Evolutionary conservation across 2,113 vertebrate genomes (phyloP), one percentile per base, ranked within the genome.

Genomic region (Labrus mixtus): DNA sequence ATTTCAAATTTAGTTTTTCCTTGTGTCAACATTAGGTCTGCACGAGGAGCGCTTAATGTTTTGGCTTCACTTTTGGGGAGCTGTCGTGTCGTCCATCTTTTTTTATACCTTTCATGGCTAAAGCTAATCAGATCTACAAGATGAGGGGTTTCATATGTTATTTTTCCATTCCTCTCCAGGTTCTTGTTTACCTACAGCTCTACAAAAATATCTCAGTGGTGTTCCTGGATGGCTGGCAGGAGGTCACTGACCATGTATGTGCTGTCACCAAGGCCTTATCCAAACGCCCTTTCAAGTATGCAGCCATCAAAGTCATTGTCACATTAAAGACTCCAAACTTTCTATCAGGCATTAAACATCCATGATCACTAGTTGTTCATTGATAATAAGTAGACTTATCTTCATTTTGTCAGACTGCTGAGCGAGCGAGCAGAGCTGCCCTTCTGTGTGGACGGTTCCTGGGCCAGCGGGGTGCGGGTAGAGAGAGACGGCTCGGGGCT

Each of bases 151-250:
- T n/a, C 33, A 10, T 29, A 15, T 33, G 15, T 15, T n/a, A n/a
- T 5, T 17, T 16, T 16, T 70, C 16, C 36, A 50, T 29, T 62
- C 55, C 79, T 48, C 16, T 54, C 37, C 70, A 95, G 94, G 93
- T 87, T 1, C 84, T 96, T 33, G 95, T 95, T 68, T 90, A 93
- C 68, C 91, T 96, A 10, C 95, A 96, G 90, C 92, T 96, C 17
- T 78, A 55, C 46, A 92, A 78, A 12, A 90, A 94, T 20, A 45
- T 91, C 22, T 76, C 87, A 0, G 83, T 95, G 57, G 70, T 93
- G 43, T 93, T 95, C 76, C 76, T 93, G 65, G 84, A 88, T 2
- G 86, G 83, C 0, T 95, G 95, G 95, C 81, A 93, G 82, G 92
- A 96, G 4, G 90, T 97, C 19, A 91, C 94, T 0, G 86, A 93